Evolutionary conservation across 2,888 invertebrate genomes (phyloP).

Genomic region (Caenorhabditis imperialis): DNA sequence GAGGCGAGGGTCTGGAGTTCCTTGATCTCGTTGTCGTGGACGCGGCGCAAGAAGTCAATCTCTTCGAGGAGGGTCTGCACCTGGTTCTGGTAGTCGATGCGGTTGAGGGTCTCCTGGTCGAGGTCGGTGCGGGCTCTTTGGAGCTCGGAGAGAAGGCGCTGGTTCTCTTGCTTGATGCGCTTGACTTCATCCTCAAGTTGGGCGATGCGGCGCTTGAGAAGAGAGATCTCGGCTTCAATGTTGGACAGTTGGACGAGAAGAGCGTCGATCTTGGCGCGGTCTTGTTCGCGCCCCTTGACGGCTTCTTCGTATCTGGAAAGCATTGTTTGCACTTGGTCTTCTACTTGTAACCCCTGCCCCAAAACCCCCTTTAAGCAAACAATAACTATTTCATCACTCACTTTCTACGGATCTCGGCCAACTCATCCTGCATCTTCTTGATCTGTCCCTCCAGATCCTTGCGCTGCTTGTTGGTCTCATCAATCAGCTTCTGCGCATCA

Average conservation of each 20-base stretch:
- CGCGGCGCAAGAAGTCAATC: conserved; percentile 80
- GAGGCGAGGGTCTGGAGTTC: conserved; percentile 80
- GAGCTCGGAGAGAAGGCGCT: conserved; percentile 69
- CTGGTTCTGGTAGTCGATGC: conserved; percentile 81
- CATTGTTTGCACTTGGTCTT: conserved; percentile 6
- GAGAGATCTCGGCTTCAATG: conserved; percentile 80
- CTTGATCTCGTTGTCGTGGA: conserved; percentile 80
- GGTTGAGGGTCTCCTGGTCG: conserved; percentile 80
- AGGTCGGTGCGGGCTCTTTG: conserved; percentile 75
- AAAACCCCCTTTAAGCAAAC: no score
- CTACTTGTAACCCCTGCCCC: no score
- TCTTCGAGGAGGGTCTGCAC: conserved; percentile 81
- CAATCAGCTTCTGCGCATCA: conserved; percentile 70
- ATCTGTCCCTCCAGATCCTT: conserved; percentile 67
- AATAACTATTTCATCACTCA: conserved; percentile 2
- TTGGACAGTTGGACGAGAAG: conserved; percentile 80
- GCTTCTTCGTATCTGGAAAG: conserved; percentile 77
- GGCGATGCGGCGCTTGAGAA: conserved; percentile 76
- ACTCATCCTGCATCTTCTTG: conserved; percentile 67
- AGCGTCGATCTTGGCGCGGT: conserved; percentile 79
- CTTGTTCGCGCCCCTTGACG: conserved; percentile 70
- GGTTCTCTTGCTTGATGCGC: conserved; percentile 79
- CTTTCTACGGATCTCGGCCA: conserved; percentile 69
- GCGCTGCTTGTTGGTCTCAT: conserved; percentile 68
- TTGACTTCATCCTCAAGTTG: conserved; percentile 78